Evolutionary conservation across 2,113 vertebrate genomes (phyloP).

Genomic region (Amphiprion percula): DNA sequence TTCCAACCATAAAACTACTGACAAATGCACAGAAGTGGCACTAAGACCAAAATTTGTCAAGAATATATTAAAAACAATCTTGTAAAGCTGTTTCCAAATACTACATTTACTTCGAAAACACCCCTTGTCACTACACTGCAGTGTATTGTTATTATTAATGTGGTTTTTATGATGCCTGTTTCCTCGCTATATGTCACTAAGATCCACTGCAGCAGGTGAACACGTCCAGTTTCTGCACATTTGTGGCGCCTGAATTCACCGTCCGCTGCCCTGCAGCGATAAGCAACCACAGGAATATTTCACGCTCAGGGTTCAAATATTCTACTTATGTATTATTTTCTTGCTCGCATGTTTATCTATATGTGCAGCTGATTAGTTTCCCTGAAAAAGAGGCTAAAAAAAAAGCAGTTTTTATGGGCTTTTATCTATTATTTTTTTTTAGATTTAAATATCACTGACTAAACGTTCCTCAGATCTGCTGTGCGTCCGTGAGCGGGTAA

Average conservation of each 20-base stretch:
- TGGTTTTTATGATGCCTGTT: neutral
- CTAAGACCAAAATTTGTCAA: neutral
- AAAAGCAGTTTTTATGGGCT: no score
- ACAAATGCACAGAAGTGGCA: no score
- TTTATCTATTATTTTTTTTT: neutral
- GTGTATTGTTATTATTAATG: neutral
- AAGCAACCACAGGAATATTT: neutral
- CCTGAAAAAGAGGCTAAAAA: no score
- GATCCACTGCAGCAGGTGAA: neutral
- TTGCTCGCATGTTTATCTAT: no score
- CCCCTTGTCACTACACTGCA: no score
- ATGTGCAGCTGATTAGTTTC: no score
- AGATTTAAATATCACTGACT: neutral
- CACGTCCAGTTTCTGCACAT: conserved; percentile 7
- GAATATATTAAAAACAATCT: neutral
- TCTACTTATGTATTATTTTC: no score
- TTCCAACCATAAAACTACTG: neutral
- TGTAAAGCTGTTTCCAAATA: neutral
- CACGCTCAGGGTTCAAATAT: neutral
- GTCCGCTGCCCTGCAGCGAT: neutral
- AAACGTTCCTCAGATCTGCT: neutral
- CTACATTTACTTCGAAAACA: no score
- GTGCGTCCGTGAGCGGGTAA: neutral
- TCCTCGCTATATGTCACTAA: neutral
- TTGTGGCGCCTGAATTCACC: conserved; percentile 1